Conservation (phyloP, 37 sponge, comb jelly and placozoan species). For the Lycopodina hypogea region DNA sequence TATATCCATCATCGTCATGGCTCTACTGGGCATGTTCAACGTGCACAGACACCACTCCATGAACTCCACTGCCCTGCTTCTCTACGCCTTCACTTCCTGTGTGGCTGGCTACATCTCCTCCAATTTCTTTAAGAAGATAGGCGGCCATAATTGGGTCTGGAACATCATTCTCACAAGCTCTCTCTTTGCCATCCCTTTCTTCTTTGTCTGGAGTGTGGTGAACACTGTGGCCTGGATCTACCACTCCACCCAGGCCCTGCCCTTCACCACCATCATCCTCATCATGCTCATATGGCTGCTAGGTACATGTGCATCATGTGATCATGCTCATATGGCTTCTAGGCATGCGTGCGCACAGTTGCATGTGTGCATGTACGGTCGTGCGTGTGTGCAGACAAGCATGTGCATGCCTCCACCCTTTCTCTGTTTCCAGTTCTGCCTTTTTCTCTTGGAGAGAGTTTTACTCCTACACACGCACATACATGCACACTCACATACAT, state of each 20-base stretch:
- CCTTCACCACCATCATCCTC: slow-evolving; percentile 85
- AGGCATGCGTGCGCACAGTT: slow-evolving; percentile 34
- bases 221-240: slow-evolving; percentile 85
- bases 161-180: slow-evolving; percentile 85
- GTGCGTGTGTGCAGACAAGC: background rate
- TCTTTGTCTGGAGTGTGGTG: slow-evolving; percentile 84
- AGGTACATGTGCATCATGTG: slow-evolving; percentile 27
- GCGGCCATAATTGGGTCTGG: slow-evolving; percentile 92
- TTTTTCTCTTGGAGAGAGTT: too few relatives aligned
- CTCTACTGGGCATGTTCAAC: slow-evolving; percentile 81
- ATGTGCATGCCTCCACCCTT: background rate
- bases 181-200: slow-evolving; percentile 85
- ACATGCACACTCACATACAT: too few relatives aligned
- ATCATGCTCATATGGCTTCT: slow-evolving; percentile 83
- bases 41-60: slow-evolving; percentile 87
- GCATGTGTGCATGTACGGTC: too few relatives aligned
- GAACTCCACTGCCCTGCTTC: slow-evolving; percentile 80
- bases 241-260: slow-evolving; percentile 89
- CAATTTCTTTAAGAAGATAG: slow-evolving; percentile 72
- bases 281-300: slow-evolving; percentile 83
- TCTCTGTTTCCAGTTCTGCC: too few relatives aligned
- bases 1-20: slow-evolving; percentile 64
- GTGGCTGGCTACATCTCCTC: slow-evolving; percentile 82
- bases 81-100: slow-evolving; percentile 92
- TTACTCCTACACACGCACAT: too few relatives aligned